Evolutionary conservation across 2,113 vertebrate genomes (phyloP).

Genomic region (Vulpes ferrilata): DNA sequence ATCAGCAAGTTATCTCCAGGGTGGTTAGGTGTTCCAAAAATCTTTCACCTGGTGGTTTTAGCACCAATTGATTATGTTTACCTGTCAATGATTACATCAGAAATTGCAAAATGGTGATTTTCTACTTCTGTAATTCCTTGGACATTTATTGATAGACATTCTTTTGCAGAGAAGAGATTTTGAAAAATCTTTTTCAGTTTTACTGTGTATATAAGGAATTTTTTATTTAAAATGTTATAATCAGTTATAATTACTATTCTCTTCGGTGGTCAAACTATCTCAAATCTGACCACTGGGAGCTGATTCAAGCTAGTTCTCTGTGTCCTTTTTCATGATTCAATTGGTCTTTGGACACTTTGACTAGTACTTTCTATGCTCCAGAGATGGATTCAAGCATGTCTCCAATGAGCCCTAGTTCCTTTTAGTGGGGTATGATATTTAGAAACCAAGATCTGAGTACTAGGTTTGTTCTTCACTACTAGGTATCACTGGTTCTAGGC

Average conservation of each 20-base stretch:
- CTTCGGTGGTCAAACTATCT: neutral
- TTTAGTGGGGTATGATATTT: neutral
- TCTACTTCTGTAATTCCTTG: constrained; percentile 3
- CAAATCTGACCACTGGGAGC: neutral
- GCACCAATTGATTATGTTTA: neutral
- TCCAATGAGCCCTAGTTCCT: neutral
- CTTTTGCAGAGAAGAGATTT: neutral
- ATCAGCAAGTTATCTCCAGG: neutral
- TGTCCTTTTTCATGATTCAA: neutral
- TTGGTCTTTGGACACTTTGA: neutral
- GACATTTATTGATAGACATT: neutral
- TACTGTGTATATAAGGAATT: neutral
- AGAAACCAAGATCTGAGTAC: neutral
- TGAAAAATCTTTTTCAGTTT: neutral
- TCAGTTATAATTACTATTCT: neutral
- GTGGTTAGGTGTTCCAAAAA: neutral
- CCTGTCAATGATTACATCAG: neutral
- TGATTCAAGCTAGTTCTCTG: neutral
- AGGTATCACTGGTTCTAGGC: neutral
- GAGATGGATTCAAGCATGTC: neutral
- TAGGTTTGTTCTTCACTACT: neutral
- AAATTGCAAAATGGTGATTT: neutral
- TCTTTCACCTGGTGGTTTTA: neutral
- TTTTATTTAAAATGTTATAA: neutral
- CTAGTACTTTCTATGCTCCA: neutral